Conservation (phyloP, 2,888 invertebrate genomes). For the Rotaria magnacalcarata region DNA sequence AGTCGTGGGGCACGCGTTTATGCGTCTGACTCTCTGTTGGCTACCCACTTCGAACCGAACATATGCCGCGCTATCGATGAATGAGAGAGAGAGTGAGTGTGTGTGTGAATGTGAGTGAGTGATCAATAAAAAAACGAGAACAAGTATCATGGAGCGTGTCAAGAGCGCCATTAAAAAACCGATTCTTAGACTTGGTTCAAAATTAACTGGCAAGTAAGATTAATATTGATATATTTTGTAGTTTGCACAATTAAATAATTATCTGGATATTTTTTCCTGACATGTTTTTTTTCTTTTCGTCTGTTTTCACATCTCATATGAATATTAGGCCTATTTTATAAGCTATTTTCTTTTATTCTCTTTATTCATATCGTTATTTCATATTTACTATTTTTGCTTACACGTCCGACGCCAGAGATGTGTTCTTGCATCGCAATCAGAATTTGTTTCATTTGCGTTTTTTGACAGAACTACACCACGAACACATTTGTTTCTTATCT, state of each 20-base stretch:
- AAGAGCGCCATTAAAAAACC: constrained; percentile 31
- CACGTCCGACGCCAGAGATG: background rate
- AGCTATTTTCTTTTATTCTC: background rate
- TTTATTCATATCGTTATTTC: background rate
- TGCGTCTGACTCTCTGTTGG: constrained; percentile 13
- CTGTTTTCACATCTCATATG: background rate
- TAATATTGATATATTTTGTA: background rate
- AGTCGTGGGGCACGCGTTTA: constrained; percentile 14
- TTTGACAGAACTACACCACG: constrained; percentile 22
- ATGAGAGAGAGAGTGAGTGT: background rate
- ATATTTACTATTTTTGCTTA: background rate
- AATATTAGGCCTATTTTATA: background rate
- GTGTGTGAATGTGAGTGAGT: constrained; percentile 26
- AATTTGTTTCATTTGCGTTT: constrained; percentile 20
- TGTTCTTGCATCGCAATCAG: constrained; percentile 5
- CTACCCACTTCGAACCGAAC: constrained; percentile 13
- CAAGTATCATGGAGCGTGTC: constrained; percentile 29
- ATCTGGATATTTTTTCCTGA: background rate
- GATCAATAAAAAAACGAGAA: constrained; percentile 29
- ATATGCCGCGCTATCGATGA: constrained; percentile 29
- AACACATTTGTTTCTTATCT: constrained; percentile 29
- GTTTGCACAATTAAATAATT: background rate
- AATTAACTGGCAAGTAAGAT: constrained; percentile 4
- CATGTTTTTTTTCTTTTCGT: background rate
- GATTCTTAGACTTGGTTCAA: constrained; percentile 17